These are phyloP conservation scores for Condylostylus longicornis DNA, from an alignment of 1,140 invertebrate species.

Conservation along the genomic window DNA sequence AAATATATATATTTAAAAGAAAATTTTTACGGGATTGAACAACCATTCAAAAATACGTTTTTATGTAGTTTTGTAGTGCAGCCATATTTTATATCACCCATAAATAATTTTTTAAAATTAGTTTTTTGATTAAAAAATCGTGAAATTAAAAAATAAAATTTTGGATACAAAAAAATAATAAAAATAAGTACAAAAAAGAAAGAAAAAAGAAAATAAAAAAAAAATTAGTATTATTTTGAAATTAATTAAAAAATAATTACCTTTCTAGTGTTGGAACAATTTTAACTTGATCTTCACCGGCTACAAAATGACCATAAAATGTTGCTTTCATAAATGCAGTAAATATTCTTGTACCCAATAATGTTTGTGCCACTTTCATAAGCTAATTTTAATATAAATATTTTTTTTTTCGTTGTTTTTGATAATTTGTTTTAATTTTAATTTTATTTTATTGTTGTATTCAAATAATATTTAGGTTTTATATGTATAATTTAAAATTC, in stretches of 20 bases:
- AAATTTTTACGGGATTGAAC: too few relatives aligned
- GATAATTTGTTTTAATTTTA: constrained; percentile 7
- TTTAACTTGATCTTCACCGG: constrained; percentile 48
- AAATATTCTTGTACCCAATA: constrained; percentile 71
- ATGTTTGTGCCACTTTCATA: constrained; percentile 55
- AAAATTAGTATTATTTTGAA: constrained; percentile 8
- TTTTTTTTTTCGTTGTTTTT: constrained; percentile 7
- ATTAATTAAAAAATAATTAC: constrained; percentile 18
- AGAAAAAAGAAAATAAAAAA: constrained; percentile 1
- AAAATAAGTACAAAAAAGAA: neutral
- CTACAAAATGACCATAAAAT: constrained; percentile 95
- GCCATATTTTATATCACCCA: too few relatives aligned
- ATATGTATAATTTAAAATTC: neutral
- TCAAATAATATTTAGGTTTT: neutral
- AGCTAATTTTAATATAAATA: constrained; percentile 43
- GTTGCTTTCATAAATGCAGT: constrained; percentile 63
- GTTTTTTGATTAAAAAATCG: too few relatives aligned
- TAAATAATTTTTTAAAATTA: neutral
- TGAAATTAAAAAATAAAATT: too few relatives aligned
- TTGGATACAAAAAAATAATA: too few relatives aligned
- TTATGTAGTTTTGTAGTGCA: too few relatives aligned
- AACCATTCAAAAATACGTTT: too few relatives aligned
- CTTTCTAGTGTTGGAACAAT: constrained; percentile 30
- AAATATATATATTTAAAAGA: too few relatives aligned
- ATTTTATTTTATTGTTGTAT: neutral